Percentiles rank a stretch among this genome's conserved stretches.
phyloP scores from a whole-genome alignment of 2,113 vertebrate species.

The Nannobrachium achirus region DNA sequence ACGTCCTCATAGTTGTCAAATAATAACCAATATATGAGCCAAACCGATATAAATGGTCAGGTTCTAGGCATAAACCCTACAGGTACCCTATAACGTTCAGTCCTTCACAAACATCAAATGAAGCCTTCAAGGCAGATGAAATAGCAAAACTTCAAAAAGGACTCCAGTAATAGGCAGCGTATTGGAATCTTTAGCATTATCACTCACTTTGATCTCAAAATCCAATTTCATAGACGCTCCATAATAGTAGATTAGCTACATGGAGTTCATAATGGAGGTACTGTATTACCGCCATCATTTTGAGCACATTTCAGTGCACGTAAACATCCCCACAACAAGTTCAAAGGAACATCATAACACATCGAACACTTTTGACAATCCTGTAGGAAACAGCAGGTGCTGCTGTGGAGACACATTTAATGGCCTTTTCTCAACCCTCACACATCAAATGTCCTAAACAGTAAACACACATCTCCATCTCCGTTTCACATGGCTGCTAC shows the following conservation, averaged over 20 bases:
- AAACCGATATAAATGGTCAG: no score
- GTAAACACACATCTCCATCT: conserved; percentile 24
- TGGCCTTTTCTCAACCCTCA: conserved; percentile 32
- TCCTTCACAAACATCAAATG: conserved; percentile 28
- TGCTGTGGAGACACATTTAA: conserved; percentile 13
- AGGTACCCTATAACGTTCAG: conserved; percentile 28
- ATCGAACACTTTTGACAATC: conserved; percentile 49
- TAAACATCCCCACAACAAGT: conserved; percentile 57
- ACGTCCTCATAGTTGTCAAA: no score
- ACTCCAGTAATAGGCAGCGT: conserved; percentile 35
- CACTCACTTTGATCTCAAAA: conserved; percentile 60
- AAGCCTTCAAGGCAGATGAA: conserved; percentile 43
- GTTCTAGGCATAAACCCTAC: conserved; percentile 6
- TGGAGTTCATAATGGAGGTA: conserved; percentile 45
- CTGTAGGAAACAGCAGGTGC: conserved; percentile 26
- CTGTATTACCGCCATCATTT: conserved; percentile 53
- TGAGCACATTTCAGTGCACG: conserved; percentile 40
- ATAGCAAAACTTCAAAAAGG: conserved; percentile 48
- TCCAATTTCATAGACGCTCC: conserved; percentile 46
- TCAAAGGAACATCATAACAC: conserved; percentile 59
- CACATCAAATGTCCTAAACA: conserved; percentile 56
- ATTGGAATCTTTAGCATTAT: conserved; percentile 46
- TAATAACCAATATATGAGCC: no score
- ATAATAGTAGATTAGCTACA: conserved; percentile 36
- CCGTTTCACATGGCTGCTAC: conserved; percentile 41